These are phyloP conservation scores for Galaxias olidus DNA, from an alignment of 2,797 vertebrate genomes.

Conservation along the genomic window DNA sequence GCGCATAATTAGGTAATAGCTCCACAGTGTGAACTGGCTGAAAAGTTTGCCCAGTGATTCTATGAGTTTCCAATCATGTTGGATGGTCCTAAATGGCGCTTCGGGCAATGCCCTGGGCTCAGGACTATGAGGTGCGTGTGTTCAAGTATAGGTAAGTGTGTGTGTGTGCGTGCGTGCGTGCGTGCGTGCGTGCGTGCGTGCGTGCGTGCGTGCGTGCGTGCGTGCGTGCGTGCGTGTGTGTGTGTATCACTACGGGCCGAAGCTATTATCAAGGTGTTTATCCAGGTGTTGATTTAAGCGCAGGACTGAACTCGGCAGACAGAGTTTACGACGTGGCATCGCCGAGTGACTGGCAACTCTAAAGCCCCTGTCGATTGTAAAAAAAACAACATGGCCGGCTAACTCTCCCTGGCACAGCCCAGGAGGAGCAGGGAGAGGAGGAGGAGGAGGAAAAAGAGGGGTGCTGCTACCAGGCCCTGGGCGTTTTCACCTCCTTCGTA, in stretches of 20 bases:
- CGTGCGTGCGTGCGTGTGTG: conserved; percentile 31
- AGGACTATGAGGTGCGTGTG: conserved; percentile 43
- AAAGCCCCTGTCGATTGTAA: conserved; percentile 62
- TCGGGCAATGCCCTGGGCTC: conserved; percentile 39
- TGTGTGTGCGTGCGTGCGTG: conserved; percentile 37
- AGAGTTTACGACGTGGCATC: conserved; percentile 69
- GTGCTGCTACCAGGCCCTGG: no score
- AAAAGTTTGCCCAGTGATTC: conserved; percentile 45
- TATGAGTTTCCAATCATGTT: conserved; percentile 6
- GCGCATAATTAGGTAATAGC: conserved; percentile 47
- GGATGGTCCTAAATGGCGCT: conserved; percentile 31
- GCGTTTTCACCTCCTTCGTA: no score
- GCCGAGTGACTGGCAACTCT: conserved; percentile 67
- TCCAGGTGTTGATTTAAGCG: conserved; percentile 72
- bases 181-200: conserved; percentile 39
- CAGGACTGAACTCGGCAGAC: conserved; percentile 47
- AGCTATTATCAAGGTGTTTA: conserved; percentile 71
- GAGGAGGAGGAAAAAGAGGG: conserved; percentile 35
- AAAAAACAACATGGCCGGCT: conserved; percentile 53
- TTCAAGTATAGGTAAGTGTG: conserved; percentile 27
- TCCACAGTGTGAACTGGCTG: conserved; percentile 33
- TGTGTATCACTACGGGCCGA: conserved; percentile 55
- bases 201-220: conserved; percentile 36
- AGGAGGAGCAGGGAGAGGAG: conserved; percentile 12
- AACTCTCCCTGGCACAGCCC: conserved; percentile 60